These are phyloP conservation scores for Atrina japonica DNA, from an alignment of 2,888 invertebrate species.

Conservation along the genomic window DNA sequence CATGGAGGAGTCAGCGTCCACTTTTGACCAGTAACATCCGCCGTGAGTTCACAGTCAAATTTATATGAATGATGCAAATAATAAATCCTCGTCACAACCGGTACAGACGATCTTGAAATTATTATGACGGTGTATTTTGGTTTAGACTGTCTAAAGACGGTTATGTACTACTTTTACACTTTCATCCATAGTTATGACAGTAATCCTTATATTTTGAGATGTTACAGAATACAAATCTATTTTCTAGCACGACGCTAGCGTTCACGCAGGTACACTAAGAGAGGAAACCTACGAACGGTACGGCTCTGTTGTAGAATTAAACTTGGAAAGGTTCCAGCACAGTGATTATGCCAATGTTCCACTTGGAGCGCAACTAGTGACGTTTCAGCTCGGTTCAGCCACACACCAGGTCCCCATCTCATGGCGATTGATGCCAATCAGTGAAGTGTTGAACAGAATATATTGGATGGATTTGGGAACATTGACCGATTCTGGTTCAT, in stretches of 20 bases:
- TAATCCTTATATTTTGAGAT: too few species aligned
- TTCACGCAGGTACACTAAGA: neutral
- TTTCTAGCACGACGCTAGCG: constrained; percentile 15
- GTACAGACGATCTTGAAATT: too few species aligned
- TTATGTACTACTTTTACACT: too few species aligned
- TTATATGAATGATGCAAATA: too few species aligned
- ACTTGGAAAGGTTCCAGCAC: constrained; percentile 27
- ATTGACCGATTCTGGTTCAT: neutral
- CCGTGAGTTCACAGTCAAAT: too few species aligned
- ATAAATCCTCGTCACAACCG: too few species aligned
- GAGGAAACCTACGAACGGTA: constrained; percentile 22
- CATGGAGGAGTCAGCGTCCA: too few species aligned
- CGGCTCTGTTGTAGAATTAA: constrained; percentile 28
- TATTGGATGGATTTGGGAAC: constrained; percentile 8
- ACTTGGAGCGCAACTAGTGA: neutral
- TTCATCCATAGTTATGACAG: too few species aligned
- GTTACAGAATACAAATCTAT: neutral
- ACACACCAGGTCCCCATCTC: constrained; percentile 14
- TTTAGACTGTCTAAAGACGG: too few species aligned
- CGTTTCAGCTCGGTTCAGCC: constrained; percentile 6
- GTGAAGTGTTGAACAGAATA: constrained; percentile 4
- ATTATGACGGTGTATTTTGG: too few species aligned
- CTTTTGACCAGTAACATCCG: too few species aligned
- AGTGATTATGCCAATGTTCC: constrained; percentile 25
- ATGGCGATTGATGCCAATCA: constrained; percentile 22